Percentiles rank a stretch among this genome's conserved stretches.
Conservation (phyloP, 2,113 vertebrate species). For the Limanda limanda region DNA sequence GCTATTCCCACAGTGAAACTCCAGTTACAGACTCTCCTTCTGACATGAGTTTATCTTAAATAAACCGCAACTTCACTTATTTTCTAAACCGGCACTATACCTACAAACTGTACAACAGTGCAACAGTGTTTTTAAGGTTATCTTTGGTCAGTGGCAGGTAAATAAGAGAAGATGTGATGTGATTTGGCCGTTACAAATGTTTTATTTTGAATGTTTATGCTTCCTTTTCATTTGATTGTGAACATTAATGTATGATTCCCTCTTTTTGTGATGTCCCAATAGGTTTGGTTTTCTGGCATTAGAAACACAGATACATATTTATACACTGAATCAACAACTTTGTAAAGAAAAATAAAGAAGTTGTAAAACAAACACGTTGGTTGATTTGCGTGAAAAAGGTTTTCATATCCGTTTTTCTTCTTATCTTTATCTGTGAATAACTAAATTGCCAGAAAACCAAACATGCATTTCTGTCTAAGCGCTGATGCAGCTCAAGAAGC, state of each 20-base stretch:
- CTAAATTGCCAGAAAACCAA: slow-evolving; percentile 2
- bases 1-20: slow-evolving; percentile 24
- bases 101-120: not conserved
- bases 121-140: slow-evolving; percentile 28
- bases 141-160: slow-evolving; percentile 16
- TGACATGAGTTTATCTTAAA: slow-evolving; percentile 19
- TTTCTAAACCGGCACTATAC: slow-evolving; percentile 2
- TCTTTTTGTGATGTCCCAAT: not conserved
- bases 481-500: not conserved
- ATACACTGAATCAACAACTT: slow-evolving; percentile 6
- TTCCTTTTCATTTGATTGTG: not conserved
- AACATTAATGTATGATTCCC: slow-evolving; percentile 8
- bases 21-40: slow-evolving; percentile 5
- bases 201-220: slow-evolving; percentile 35
- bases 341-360: not conserved
- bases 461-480: not conserved
- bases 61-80: not conserved
- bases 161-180: slow-evolving; percentile 17
- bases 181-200: slow-evolving; percentile 22
- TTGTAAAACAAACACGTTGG: not conserved
- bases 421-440: not conserved
- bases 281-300: slow-evolving; percentile 57
- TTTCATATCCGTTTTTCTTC: not conserved
- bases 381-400: not conserved
- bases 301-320: slow-evolving; percentile 17